These are phyloP conservation scores for Hypsibius dujardini DNA, from an alignment of 1,140 invertebrate genomes.

Conservation along the genomic window DNA sequence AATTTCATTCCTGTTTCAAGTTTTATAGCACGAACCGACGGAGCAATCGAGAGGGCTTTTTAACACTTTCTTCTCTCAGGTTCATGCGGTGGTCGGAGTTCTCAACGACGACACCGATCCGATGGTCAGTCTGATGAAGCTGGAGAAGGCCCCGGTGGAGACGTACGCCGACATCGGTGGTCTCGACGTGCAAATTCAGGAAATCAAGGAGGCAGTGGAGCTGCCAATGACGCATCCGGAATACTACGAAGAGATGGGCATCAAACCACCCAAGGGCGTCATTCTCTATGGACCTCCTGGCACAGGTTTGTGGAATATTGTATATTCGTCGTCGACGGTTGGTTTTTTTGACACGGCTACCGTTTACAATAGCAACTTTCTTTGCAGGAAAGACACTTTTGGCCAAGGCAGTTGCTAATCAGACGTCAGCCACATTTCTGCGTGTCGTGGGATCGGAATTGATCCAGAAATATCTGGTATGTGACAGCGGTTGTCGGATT, in stretches of 20 bases:
- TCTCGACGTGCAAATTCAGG: constrained; percentile 97
- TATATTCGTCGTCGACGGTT: too few species aligned
- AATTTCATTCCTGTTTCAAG: too few species aligned
- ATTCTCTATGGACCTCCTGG: constrained; percentile 96
- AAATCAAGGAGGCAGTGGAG: constrained; percentile 98
- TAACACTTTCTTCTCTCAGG: too few species aligned
- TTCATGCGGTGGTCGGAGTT: constrained; percentile 94
- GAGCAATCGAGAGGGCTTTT: too few species aligned
- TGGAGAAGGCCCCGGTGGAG: constrained; percentile 98
- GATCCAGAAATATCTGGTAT: constrained; percentile 92
- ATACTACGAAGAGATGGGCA: constrained; percentile 99
- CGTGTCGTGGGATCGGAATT: constrained; percentile 95
- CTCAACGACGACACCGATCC: constrained; percentile 98
- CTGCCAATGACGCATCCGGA: constrained; percentile 95
- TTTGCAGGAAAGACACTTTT: constrained; percentile 68
- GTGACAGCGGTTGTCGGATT: too few species aligned
- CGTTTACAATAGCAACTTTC: too few species aligned
- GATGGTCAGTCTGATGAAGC: constrained; percentile 99
- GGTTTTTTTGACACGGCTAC: too few species aligned
- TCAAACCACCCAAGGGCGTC: constrained; percentile 96
- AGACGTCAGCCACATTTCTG: constrained; percentile 96
- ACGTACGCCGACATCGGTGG: constrained; percentile 99
- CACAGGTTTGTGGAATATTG: constrained; percentile 46
- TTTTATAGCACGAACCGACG: too few species aligned
- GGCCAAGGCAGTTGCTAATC: constrained; percentile 97